Percentiles rank a stretch among this genome's conserved stretches.
These are phyloP conservation scores for Aelia acuminata DNA, from an alignment of 2,888 invertebrate species.

Conservation along the genomic window DNA sequence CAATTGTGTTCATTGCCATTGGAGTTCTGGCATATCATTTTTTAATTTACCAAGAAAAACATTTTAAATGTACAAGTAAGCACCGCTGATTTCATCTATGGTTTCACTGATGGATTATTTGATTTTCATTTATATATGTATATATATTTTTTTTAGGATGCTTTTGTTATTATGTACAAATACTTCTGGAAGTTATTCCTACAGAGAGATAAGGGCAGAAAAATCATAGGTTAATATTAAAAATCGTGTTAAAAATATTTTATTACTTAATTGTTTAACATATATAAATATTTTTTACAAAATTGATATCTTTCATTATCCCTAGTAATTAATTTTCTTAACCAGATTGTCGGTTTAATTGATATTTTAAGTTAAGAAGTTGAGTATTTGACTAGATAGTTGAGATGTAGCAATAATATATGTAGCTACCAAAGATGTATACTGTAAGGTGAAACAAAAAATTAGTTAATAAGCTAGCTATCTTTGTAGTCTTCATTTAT, in stretches of 20 bases:
- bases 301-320: background rate
- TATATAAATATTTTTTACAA: conserved; percentile 18
- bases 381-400: conserved; percentile 45
- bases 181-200: conserved; percentile 74
- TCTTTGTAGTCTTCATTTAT: too few relatives aligned
- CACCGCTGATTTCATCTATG: conserved; percentile 15
- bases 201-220: conserved; percentile 40
- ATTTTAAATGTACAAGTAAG: conserved; percentile 78
- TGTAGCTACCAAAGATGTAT: conserved; percentile 52
- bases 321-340: background rate
- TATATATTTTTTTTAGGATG: conserved; percentile 72
- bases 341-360: background rate
- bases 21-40: conserved; percentile 82
- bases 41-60: conserved; percentile 80
- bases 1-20: conserved; percentile 78
- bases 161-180: conserved; percentile 77
- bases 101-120: background rate
- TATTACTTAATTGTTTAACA: background rate
- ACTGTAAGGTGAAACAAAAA: conserved; percentile 47
- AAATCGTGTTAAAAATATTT: conserved; percentile 22
- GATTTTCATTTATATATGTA: background rate
- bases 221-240: background rate
- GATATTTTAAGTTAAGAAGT: background rate
- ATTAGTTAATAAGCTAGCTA: too few relatives aligned
- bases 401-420: conserved; percentile 55